Base-by-base conservation (phyloP, 2,888 invertebrate genomes). In the Melipona bicolor region DNA sequence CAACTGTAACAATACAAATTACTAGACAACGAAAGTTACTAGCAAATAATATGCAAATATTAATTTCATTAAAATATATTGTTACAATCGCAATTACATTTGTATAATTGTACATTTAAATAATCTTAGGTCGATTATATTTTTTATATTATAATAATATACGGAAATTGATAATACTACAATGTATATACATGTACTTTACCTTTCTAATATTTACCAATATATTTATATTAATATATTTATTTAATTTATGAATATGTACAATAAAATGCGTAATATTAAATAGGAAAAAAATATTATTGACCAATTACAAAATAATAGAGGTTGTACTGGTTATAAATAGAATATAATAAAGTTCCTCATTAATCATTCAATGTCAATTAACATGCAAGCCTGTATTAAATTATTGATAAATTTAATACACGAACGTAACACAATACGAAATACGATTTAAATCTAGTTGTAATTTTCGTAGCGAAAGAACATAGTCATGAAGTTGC, bases 281-380 rank as follows among this genome's bases (percentile, higher is more conserved):
- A n/a, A 59, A 27, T 27, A 61, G 6, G 27, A 61, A 27, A 17
- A 9, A 61, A 27, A 61, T 61, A 61, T 61, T 9, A 27, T 32
- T 61, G 27, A 4, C 9, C 27, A 27, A 11, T 61, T 61, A 27
- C 19, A 27, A 27, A 61, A n/a, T n/a, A n/a, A n/a, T n/a, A n/a
- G n/a, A n/a, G 15, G 3, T 56, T 61, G 6, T 61, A 19, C 4
- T 54, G 21, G 15, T 78, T 32, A 65, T 17, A 43, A 50, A 71
- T 69, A 50, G 17, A 24, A 32, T n/a, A 52, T 54, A 15, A 24
- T 27, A 32, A 43, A 50, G 4, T 59, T 15, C n/a, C 24, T 21
- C 65, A 50, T 84, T 79, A 84, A 84, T 84, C 73, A 84, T 84
- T 78, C 64, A 84, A 50, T 24, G n/a, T 69, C 61, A 59, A 24